Percentiles rank a stretch among this genome's conserved stretches.
Evolutionary conservation across 2,888 invertebrate species (phyloP).

Genomic region (Endotricha flammealis): DNA sequence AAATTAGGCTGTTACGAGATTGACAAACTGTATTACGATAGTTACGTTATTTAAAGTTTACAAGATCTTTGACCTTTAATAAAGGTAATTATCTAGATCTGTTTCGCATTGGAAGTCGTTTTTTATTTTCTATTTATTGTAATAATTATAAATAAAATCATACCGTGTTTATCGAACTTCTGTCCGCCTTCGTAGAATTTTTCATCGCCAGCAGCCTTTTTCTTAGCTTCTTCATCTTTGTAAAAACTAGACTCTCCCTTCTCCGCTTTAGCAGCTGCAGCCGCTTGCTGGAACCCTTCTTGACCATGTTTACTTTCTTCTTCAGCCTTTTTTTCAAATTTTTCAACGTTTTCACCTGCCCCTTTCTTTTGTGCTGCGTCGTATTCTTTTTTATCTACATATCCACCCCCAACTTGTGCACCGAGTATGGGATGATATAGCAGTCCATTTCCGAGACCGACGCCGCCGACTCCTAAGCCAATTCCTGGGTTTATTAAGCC

Average conservation of each 20-base stretch:
- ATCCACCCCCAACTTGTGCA: constrained; percentile 64
- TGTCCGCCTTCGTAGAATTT: constrained; percentile 79
- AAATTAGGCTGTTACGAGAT: too few species aligned
- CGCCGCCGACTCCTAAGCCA: constrained; percentile 49
- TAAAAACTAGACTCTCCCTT: constrained; percentile 72
- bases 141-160: constrained; percentile 20
- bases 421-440: constrained; percentile 60
- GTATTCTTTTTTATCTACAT: constrained; percentile 76
- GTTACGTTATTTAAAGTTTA: neutral
- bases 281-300: constrained; percentile 76
- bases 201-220: constrained; percentile 78
- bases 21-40: too few species aligned
- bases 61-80: neutral
- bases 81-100: too few species aligned
- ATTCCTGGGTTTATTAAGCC: constrained; percentile 49
- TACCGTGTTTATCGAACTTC: constrained; percentile 78
- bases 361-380: constrained; percentile 78
- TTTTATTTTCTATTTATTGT: neutral
- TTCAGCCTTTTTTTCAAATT: constrained; percentile 74
- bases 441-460: constrained; percentile 35
- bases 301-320: constrained; percentile 76
- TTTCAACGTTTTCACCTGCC: constrained; percentile 74
- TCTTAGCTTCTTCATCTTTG: constrained; percentile 76
- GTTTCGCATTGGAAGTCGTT: too few species aligned
- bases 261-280: constrained; percentile 75